These are phyloP conservation scores for Bufotes viridis DNA, from an alignment of 2,797 vertebrate genomes.

Conservation along the genomic window DNA sequence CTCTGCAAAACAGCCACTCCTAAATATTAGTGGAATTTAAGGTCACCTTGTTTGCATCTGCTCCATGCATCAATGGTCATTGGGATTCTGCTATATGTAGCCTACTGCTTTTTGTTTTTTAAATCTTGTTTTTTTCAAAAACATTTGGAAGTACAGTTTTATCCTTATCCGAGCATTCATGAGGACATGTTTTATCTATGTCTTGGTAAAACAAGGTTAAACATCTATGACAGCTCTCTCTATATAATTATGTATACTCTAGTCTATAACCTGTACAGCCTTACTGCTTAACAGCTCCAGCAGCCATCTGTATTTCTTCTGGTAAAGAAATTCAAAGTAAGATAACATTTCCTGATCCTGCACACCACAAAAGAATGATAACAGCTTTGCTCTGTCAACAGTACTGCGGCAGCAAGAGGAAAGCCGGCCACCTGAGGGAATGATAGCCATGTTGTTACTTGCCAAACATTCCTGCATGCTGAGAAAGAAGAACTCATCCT, in stretches of 20 bases:
- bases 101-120: neutral
- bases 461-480: slow-evolving; percentile 54
- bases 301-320: slow-evolving; percentile 30
- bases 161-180: neutral
- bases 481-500: slow-evolving; percentile 42
- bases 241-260: neutral
- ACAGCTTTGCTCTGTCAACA: slow-evolving; percentile 52
- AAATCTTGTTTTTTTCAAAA: neutral
- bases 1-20: too few relatives aligned
- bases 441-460: slow-evolving; percentile 48
- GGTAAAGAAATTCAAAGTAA: slow-evolving; percentile 36
- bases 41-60: neutral
- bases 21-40: too few relatives aligned
- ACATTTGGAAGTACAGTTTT: neutral
- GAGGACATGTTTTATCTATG: neutral
- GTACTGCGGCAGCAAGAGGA: slow-evolving; percentile 8
- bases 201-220: neutral
- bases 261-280: slow-evolving; percentile 1
- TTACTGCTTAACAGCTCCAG: neutral
- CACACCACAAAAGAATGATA: slow-evolving; percentile 52
- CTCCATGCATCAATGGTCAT: neutral
- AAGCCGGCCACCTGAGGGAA: slow-evolving; percentile 47
- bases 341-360: slow-evolving; percentile 40
- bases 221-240: neutral
- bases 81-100: neutral